phyloP scores from a whole-genome alignment of 1,140 invertebrate genomes.

The Wiebesia pumilae region DNA sequence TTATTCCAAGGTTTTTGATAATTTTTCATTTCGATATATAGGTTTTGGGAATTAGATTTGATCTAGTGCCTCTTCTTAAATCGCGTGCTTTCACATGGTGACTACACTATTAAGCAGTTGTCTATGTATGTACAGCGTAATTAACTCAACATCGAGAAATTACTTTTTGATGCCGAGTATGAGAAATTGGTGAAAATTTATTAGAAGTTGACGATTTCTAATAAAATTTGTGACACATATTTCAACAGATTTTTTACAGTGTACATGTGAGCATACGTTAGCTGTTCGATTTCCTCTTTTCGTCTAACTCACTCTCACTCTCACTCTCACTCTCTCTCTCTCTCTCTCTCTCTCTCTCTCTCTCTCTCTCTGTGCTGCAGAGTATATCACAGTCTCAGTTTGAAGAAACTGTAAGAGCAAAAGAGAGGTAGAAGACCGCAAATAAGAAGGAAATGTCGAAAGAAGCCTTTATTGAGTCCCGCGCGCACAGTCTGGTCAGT shows the following conservation, averaged over 20 bases:
- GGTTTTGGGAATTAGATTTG: too few species aligned
- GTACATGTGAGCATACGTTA: conserved; percentile 9
- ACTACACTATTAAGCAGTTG: too few species aligned
- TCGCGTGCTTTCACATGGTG: too few species aligned
- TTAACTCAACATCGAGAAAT: neutral
- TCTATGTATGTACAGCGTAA: neutral
- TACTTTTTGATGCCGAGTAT: neutral
- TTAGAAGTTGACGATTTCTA: conserved; percentile 7
- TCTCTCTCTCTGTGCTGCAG: neutral
- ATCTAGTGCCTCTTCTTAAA: too few species aligned
- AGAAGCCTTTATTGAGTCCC: conserved; percentile 52
- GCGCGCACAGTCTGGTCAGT: conserved; percentile 38
- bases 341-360: neutral
- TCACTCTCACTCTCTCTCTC: neutral
- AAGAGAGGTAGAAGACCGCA: neutral
- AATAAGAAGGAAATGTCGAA: conserved; percentile 30
- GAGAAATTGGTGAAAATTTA: neutral
- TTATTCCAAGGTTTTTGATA: too few species aligned
- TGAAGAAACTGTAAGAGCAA: neutral
- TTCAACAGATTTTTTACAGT: conserved; percentile 33
- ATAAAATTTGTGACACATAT: conserved; percentile 24
- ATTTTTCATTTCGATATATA: too few species aligned
- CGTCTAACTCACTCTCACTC: too few species aligned
- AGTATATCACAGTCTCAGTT: neutral
- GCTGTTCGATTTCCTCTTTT: neutral